Percentiles rank a stretch among this genome's conserved stretches.
These are phyloP conservation scores for Elaphurus davidianus DNA, from an alignment of 2,113 vertebrate genomes.

Conservation along the genomic window DNA sequence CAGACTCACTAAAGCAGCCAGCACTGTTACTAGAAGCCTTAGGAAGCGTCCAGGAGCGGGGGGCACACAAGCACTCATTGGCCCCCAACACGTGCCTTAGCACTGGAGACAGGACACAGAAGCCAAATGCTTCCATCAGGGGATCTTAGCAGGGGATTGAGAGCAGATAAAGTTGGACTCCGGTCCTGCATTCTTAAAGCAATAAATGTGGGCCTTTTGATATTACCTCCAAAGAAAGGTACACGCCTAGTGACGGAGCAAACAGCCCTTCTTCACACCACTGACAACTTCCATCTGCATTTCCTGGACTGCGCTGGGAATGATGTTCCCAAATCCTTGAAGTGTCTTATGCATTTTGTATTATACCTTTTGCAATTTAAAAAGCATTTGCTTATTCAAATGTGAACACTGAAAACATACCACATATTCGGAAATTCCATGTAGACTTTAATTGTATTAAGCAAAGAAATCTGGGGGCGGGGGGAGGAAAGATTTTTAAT, in stretches of 20 bases:
- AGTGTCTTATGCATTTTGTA: background rate
- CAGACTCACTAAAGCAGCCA: background rate
- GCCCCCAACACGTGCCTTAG: background rate
- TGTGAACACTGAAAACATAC: background rate
- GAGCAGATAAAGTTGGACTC: background rate
- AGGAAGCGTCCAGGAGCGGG: accelerated
- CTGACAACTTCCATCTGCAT: no score
- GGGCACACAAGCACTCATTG: accelerated
- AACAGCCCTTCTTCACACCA: no score
- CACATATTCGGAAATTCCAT: background rate
- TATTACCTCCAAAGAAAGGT: background rate
- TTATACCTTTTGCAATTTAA: background rate
- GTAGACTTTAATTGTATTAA: background rate
- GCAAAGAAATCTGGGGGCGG: background rate
- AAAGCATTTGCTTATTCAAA: background rate
- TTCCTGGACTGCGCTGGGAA: background rate
- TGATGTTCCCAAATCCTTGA: background rate
- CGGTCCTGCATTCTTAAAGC: background rate
- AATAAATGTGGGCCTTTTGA: background rate
- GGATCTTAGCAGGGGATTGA: background rate
- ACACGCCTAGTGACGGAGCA: background rate
- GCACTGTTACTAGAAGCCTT: background rate
- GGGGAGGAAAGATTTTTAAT: accelerated
- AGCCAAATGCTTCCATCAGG: background rate
- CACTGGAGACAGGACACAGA: background rate